A percentile compares a stretch with the other conserved stretches of the same genome.
Conservation (phyloP, 1,140 invertebrate species). For the Polypedilum pembai region DNA sequence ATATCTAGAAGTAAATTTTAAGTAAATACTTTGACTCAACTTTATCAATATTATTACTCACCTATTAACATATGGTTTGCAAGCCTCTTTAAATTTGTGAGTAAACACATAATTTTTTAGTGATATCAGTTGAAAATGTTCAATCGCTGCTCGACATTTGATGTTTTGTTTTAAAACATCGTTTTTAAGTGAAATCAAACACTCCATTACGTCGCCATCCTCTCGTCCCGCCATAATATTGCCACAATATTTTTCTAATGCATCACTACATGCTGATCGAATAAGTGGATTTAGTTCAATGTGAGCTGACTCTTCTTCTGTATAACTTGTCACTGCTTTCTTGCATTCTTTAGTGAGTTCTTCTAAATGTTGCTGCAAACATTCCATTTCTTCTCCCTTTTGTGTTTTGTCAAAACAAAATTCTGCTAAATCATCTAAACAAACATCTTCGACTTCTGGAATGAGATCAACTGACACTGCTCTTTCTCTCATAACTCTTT, state of each 20-base stretch:
- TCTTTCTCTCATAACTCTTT: constrained; percentile 83
- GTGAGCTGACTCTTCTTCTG: constrained; percentile 78
- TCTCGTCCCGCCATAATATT: constrained; percentile 45
- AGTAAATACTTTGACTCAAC: background rate
- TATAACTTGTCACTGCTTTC: constrained; percentile 74
- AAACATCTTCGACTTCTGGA: constrained; percentile 87
- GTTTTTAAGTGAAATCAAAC: constrained; percentile 88
- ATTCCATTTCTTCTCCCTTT: constrained; percentile 82
- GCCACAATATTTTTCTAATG: constrained; percentile 76
- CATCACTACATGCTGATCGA: constrained; percentile 67
- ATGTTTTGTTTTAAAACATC: constrained; percentile 63
- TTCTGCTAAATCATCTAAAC: constrained; percentile 74
- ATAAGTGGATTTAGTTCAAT: constrained; percentile 81
- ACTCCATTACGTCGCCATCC: constrained; percentile 77
- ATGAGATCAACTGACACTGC: constrained; percentile 87
- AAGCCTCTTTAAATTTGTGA: constrained; percentile 91
- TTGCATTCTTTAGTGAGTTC: constrained; percentile 44
- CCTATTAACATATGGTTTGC: constrained; percentile 67
- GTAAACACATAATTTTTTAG: constrained; percentile 92
- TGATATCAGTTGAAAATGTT: constrained; percentile 88
- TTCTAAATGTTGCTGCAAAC: constrained; percentile 87
- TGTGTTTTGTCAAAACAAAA: constrained; percentile 76
- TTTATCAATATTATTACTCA: background rate
- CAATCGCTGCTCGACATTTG: constrained; percentile 87
- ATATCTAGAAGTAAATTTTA: constrained; percentile 45